Evolutionary conservation across 2,113 vertebrate species (phyloP).

Genomic region (Nicator chloris): DNA sequence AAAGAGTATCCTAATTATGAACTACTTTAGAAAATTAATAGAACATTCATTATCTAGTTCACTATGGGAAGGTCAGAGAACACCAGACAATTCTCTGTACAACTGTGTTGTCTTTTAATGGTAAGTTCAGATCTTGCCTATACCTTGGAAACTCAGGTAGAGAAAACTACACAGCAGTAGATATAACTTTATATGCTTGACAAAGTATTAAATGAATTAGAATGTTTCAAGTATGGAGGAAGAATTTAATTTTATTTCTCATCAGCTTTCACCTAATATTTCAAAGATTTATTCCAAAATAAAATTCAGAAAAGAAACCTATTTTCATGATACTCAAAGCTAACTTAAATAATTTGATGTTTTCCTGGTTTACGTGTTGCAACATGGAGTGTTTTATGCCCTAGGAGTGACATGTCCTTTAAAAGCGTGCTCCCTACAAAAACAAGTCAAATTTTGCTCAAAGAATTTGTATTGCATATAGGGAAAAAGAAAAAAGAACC

Average conservation of each 20-base stretch:
- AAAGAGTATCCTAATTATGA: not conserved
- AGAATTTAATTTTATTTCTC: not conserved
- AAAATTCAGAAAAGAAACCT: not conserved
- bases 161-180: not conserved
- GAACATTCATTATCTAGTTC: not conserved
- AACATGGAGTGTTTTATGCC: not conserved
- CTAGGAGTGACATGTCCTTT: not conserved
- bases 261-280: not conserved
- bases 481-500: accelerated
- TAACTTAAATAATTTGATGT: not conserved
- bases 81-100: not conserved
- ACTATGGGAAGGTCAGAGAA: not conserved
- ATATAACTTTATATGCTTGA: not conserved
- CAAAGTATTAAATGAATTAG: not conserved
- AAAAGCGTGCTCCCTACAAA: not conserved
- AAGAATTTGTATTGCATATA: not conserved
- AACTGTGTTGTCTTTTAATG: not conserved
- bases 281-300: not conserved
- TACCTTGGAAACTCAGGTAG: not conserved
- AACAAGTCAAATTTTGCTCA: not conserved
- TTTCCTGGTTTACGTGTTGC: not conserved
- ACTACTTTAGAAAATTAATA: not conserved
- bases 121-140: not conserved
- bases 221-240: not conserved
- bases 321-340: not conserved